These are phyloP conservation scores for Sesia apiformis DNA, from an alignment of 2,888 invertebrate species.

Conservation along the genomic window DNA sequence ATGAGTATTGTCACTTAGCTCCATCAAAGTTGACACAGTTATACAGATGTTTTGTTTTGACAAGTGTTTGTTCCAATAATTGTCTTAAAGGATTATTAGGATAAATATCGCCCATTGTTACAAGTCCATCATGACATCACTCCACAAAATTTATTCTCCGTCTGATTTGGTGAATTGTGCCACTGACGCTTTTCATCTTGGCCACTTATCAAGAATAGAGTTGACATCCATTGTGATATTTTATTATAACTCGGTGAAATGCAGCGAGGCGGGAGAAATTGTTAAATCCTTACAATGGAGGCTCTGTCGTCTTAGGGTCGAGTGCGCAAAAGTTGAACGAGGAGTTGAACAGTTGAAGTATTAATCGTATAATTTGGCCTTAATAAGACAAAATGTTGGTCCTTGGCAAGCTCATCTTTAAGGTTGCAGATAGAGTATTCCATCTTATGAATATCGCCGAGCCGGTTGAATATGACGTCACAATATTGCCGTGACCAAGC, in stretches of 20 bases:
- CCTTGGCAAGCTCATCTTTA: slow-evolving; percentile 22
- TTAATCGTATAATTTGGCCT: slow-evolving; percentile 46
- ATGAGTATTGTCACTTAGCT: too few species aligned
- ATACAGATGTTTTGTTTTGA: too few species aligned
- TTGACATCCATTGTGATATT: slow-evolving; percentile 71
- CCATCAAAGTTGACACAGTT: too few species aligned
- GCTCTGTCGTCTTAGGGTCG: slow-evolving; percentile 54
- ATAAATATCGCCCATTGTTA: slow-evolving; percentile 16
- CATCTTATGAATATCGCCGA: background rate
- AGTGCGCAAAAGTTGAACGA: slow-evolving; percentile 64
- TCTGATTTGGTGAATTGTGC: slow-evolving; percentile 60
- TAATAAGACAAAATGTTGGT: slow-evolving; percentile 38
- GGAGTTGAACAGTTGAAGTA: slow-evolving; percentile 30
- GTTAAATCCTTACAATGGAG: slow-evolving; percentile 66
- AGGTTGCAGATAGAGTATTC: background rate
- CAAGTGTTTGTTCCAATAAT: background rate
- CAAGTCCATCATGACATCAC: slow-evolving; percentile 28
- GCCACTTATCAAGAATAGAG: slow-evolving; percentile 67
- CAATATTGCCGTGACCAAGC: slow-evolving; percentile 1
- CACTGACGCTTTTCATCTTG: slow-evolving; percentile 58
- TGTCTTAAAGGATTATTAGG: background rate
- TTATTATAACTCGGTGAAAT: slow-evolving; percentile 67
- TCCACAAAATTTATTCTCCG: slow-evolving; percentile 39
- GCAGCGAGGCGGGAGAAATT: slow-evolving; percentile 66
- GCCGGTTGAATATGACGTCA: background rate